Conservation (phyloP, 2,113 vertebrate genomes). For the Lichenostomus cassidix region DNA sequence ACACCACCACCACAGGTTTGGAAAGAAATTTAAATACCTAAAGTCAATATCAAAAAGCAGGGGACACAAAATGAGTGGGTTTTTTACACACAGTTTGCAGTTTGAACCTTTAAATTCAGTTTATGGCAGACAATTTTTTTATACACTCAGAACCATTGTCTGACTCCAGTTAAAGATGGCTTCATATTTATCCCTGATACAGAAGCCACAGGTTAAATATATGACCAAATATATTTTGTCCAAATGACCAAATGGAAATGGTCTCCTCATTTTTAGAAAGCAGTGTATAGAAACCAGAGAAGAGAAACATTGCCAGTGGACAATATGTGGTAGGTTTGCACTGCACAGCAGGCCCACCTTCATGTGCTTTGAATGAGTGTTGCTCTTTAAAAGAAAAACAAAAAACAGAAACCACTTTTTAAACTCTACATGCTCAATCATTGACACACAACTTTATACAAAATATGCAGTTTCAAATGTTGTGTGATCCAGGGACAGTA, state of each 20-base stretch:
- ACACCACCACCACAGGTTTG: not conserved
- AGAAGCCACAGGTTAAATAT: not conserved
- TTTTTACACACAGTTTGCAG: not conserved
- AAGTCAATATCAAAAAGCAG: not conserved
- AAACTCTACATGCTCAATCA: not conserved
- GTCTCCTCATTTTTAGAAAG: not conserved
- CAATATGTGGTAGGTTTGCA: not conserved
- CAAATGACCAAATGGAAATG: not conserved
- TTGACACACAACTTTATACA: not conserved
- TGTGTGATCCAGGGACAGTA: not conserved
- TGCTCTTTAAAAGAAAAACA: not conserved
- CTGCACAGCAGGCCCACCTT: not conserved
- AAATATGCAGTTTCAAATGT: not conserved
- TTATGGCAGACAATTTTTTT: not conserved
- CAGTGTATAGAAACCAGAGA: not conserved
- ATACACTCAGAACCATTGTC: not conserved
- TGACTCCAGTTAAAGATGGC: not conserved
- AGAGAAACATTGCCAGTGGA: not conserved
- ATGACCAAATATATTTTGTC: not conserved
- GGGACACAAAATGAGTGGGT: not conserved
- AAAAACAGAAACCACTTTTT: not conserved
- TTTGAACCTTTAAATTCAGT: not conserved
- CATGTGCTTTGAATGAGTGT: not conserved
- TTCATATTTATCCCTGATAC: not conserved
- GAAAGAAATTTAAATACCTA: not conserved